Evolutionary conservation across 1,140 invertebrate species (phyloP).

Genomic region (Whitmania pigra): DNA sequence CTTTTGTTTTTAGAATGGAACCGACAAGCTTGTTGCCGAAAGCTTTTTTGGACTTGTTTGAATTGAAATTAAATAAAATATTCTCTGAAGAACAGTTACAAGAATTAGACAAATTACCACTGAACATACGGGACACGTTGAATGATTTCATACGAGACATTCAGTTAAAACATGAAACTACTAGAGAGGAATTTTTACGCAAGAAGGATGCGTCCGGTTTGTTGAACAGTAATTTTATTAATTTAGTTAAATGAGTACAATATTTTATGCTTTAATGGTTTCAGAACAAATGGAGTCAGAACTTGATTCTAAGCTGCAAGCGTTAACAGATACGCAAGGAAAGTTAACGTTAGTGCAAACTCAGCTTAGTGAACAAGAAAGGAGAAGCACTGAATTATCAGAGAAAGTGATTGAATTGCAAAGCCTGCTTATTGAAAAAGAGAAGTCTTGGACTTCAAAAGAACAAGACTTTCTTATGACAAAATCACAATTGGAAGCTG

Average conservation of each 20-base stretch:
- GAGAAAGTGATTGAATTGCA: conserved; percentile 13
- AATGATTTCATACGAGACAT: background rate
- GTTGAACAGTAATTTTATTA: background rate
- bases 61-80: background rate
- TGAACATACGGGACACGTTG: background rate
- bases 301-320: background rate
- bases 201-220: background rate
- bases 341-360: background rate
- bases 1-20: conserved; percentile 5
- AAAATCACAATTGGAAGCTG: conserved; percentile 33
- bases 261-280: background rate
- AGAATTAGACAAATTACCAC: background rate
- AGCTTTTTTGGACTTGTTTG: conserved; percentile 4
- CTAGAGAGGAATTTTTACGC: background rate
- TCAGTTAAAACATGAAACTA: background rate
- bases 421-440: conserved; percentile 11
- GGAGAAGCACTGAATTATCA: conserved; percentile 11
- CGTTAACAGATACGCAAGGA: background rate
- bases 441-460: conserved; percentile 14
- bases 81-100: background rate
- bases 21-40: background rate
- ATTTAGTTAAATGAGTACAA: background rate
- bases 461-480: conserved; percentile 29
- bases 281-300: background rate
- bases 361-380: background rate